These are phyloP conservation scores for Argopecten irradians DNA, from an alignment of 1,140 invertebrate genomes.

Conservation along the genomic window DNA sequence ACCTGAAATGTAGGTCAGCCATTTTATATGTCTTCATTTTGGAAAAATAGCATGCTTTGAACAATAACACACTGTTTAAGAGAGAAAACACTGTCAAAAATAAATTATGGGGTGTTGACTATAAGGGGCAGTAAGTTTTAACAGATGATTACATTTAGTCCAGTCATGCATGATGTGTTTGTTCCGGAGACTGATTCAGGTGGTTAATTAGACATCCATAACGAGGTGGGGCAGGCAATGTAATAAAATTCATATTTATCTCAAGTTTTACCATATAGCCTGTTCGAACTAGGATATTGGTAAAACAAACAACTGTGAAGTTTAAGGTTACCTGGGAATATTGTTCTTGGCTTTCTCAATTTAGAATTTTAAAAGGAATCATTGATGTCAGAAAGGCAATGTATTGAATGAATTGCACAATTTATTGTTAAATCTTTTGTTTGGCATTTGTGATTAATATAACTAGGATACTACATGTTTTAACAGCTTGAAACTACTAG, in stretches of 20 bases:
- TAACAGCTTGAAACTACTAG: too few relatives aligned
- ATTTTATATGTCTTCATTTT: too few relatives aligned
- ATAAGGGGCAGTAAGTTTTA: neutral
- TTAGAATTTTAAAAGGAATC: too few relatives aligned
- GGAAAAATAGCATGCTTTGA: too few relatives aligned
- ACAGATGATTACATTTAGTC: neutral
- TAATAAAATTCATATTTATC: neutral
- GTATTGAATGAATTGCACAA: neutral
- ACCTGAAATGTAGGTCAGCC: too few relatives aligned
- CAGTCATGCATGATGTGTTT: neutral
- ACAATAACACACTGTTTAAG: too few relatives aligned
- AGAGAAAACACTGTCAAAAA: too few relatives aligned
- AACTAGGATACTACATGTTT: neutral
- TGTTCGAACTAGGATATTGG: neutral
- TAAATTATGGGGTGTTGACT: neutral
- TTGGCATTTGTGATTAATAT: neutral
- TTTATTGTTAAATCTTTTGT: neutral
- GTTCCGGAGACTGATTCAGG: neutral
- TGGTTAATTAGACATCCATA: neutral
- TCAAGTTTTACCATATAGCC: neutral
- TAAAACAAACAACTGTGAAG: neutral
- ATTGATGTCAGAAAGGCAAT: neutral
- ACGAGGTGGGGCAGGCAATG: neutral
- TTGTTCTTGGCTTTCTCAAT: too few relatives aligned
- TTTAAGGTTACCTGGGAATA: too few relatives aligned